These are phyloP conservation scores for Dendronephthya gigantea DNA, from an alignment of 64 coral and sea anemone species.

Conservation along the genomic window DNA sequence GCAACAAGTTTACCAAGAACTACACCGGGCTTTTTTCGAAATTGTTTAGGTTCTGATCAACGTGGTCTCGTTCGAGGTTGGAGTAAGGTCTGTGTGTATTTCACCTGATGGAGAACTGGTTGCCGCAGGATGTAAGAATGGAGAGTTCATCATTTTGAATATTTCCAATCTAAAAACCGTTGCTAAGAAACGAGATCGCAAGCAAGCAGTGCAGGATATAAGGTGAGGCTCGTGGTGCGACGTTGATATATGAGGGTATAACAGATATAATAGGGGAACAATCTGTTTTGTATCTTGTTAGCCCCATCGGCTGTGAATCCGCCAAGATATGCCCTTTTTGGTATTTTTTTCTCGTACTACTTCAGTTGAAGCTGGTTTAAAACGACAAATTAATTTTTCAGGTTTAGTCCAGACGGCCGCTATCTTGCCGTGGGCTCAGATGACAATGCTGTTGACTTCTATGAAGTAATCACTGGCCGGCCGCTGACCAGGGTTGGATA, in stretches of 20 bases:
- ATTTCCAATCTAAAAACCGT: constrained; percentile 58
- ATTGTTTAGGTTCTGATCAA: constrained; percentile 57
- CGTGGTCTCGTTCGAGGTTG: constrained; percentile 45
- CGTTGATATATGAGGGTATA: background rate
- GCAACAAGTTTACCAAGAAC: no score
- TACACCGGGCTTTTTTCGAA: no score
- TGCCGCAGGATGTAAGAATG: constrained; percentile 85
- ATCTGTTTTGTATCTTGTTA: no score
- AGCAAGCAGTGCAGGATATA: constrained; percentile 62
- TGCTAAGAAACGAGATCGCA: constrained; percentile 67
- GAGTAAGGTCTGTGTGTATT: constrained; percentile 66
- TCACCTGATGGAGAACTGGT: constrained; percentile 86
- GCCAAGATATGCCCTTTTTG: no score
- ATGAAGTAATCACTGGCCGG: constrained; percentile 59
- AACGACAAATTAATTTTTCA: background rate
- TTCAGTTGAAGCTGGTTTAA: no score
- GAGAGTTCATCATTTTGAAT: constrained; percentile 64
- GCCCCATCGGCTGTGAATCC: no score
- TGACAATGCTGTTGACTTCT: constrained; percentile 86
- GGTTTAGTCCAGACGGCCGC: constrained; percentile 78
- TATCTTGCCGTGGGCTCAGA: constrained; percentile 86
- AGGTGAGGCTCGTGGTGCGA: constrained; percentile 31
- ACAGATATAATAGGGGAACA: no score
- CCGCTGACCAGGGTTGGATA: constrained; percentile 62
- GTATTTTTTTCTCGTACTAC: no score